A percentile compares a stretch with the other conserved stretches of the same genome.
Conservation (phyloP, 92 coral and sea anemone genomes). For the Desmophyllum pertusum region DNA sequence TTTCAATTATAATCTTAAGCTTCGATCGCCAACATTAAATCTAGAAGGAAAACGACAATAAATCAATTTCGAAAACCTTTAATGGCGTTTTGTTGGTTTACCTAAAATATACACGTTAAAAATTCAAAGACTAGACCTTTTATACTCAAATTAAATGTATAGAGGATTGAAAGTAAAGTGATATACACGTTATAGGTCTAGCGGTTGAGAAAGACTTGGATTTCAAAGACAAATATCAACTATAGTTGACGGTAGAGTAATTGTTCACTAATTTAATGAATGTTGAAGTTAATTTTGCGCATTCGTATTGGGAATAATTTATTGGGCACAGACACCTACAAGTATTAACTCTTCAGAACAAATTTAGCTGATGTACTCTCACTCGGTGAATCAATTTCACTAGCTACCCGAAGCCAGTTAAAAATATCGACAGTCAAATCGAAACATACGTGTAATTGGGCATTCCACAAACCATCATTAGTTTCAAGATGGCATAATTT, state of each 20-base stretch:
- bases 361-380: not conserved
- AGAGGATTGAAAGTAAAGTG: not conserved
- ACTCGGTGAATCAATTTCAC: not conserved
- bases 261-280: slow-evolving; percentile 1
- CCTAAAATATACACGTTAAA: not conserved
- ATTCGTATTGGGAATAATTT: not conserved
- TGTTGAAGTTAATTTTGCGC: not conserved
- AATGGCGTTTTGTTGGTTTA: slow-evolving; percentile 2
- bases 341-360: not conserved
- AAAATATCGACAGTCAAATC: not conserved
- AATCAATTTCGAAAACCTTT: no score
- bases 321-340: not conserved
- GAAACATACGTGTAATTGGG: slow-evolving; percentile 3
- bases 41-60: no score
- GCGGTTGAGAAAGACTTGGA: not conserved
- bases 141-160: not conserved
- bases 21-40: not conserved
- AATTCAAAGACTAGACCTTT: not conserved
- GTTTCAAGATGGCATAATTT: slow-evolving; percentile 24
- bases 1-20: not conserved
- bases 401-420: not conserved
- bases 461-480: slow-evolving; percentile 13
- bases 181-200: no score
- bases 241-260: not conserved
- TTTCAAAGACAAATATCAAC: not conserved